Percentiles rank a stretch among this genome's conserved stretches.
These are phyloP conservation scores for Synergus japonicus DNA, from an alignment of 2,888 invertebrate genomes.

Conservation along the genomic window DNA sequence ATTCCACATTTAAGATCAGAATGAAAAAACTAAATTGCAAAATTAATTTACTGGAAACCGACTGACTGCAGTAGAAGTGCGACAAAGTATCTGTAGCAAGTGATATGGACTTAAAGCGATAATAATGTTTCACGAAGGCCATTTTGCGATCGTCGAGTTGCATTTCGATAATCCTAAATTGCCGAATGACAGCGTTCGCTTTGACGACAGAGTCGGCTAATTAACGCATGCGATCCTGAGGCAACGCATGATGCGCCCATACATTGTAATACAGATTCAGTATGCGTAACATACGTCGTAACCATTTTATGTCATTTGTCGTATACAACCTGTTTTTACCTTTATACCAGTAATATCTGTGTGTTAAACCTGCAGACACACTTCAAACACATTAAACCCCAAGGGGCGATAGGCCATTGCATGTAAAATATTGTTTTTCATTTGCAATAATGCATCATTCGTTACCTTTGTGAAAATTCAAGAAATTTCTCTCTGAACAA, in stretches of 20 bases:
- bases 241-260: constrained; percentile 44
- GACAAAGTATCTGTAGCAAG: background rate
- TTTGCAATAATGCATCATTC: constrained; percentile 63
- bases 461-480: constrained; percentile 60
- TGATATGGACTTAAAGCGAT: constrained; percentile 18
- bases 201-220: constrained; percentile 1
- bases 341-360: constrained; percentile 76
- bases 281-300: constrained; percentile 61
- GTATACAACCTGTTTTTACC: constrained; percentile 75
- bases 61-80: background rate
- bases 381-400: constrained; percentile 77
- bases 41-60: background rate
- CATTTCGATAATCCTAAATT: constrained; percentile 15
- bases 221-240: background rate
- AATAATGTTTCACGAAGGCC: background rate
- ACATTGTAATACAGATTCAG: constrained; percentile 53
- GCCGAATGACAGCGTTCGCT: background rate
- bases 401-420: constrained; percentile 70
- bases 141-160: constrained; percentile 25
- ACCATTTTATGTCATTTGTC: constrained; percentile 74
- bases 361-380: constrained; percentile 78
- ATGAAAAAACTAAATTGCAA: background rate
- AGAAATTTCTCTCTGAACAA: constrained; percentile 48
- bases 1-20: too few relatives aligned
- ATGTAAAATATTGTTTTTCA: constrained; percentile 65